These are phyloP conservation scores for Papilio demoleus DNA, from an alignment of 2,888 invertebrate genomes.

Conservation along the genomic window DNA sequence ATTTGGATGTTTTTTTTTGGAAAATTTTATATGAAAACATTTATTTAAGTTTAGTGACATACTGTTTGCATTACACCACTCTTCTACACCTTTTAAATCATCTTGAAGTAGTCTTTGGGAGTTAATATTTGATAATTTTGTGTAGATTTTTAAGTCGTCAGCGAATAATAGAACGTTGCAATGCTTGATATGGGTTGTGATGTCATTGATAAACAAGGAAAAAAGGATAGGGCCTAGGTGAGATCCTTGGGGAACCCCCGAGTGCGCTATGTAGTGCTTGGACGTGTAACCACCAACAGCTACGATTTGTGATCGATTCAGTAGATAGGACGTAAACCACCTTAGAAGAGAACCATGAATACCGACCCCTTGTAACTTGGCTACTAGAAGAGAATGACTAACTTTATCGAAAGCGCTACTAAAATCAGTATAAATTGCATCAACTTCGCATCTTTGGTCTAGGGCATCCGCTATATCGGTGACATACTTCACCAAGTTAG, in stretches of 20 bases:
- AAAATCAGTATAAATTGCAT: not conserved
- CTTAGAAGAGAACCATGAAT: slow-evolving; percentile 13
- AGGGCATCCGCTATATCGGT: not conserved
- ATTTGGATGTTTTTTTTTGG: not conserved
- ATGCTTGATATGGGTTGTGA: not conserved
- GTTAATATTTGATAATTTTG: not conserved
- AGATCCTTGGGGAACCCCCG: slow-evolving; percentile 7
- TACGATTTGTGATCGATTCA: not conserved
- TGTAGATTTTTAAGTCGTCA: slow-evolving; percentile 13
- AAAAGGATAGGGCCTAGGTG: slow-evolving; percentile 16
- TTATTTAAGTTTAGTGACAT: not conserved
- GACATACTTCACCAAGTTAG: not conserved
- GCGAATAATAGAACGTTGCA: slow-evolving; percentile 6
- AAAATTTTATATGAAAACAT: slow-evolving; percentile 16
- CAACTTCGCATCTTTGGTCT: not conserved
- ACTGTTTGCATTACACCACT: slow-evolving; percentile 4
- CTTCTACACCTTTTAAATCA: not conserved
- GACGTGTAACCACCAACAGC: slow-evolving; percentile 3
- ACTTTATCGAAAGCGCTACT: slow-evolving; percentile 13
- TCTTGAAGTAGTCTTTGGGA: not conserved
- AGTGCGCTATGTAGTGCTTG: not conserved
- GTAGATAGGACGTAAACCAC: slow-evolving; percentile 6
- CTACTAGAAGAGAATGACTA: not conserved
- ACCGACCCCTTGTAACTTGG: not conserved
- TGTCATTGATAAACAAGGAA: slow-evolving; percentile 7